Percentiles rank a stretch among this genome's conserved stretches.
phyloP scores from a whole-genome alignment of 1,140 invertebrate species.

The Drosophila teissieri region DNA sequence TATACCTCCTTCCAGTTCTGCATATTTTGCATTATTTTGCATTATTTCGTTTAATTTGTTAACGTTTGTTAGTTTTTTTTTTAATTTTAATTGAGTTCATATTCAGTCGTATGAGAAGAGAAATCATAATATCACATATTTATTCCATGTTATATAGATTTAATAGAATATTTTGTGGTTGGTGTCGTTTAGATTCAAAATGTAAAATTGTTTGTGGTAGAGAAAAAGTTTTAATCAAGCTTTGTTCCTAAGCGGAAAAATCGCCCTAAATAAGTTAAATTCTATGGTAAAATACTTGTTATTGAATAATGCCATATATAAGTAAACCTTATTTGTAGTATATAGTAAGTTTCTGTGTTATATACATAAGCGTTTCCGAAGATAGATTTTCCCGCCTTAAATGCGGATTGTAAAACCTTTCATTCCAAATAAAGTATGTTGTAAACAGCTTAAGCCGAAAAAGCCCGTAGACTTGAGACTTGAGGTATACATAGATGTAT shows the following conservation, averaged over 20 bases:
- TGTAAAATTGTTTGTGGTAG: neutral
- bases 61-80: conserved; percentile 19
- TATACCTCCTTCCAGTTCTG: conserved; percentile 85
- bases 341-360: too few relatives aligned
- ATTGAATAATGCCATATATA: too few relatives aligned
- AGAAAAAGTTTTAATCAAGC: neutral
- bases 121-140: conserved; percentile 76
- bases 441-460: too few relatives aligned
- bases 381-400: too few relatives aligned
- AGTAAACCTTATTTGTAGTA: too few relatives aligned
- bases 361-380: too few relatives aligned
- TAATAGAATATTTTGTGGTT: conserved; percentile 36
- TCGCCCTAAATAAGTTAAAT: neutral
- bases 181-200: conserved; percentile 5
- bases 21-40: conserved; percentile 65
- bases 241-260: neutral
- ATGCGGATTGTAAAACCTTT: too few relatives aligned
- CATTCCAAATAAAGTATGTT: too few relatives aligned
- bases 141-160: conserved; percentile 52
- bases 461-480: too few relatives aligned
- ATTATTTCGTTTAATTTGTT: conserved; percentile 46
- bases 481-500: too few relatives aligned
- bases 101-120: conserved; percentile 73
- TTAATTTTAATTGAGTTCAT: conserved; percentile 54
- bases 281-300: too few relatives aligned